These are phyloP conservation scores for Drosophila malerkotliana DNA, from an alignment of 1,140 invertebrate species.

Conservation along the genomic window DNA sequence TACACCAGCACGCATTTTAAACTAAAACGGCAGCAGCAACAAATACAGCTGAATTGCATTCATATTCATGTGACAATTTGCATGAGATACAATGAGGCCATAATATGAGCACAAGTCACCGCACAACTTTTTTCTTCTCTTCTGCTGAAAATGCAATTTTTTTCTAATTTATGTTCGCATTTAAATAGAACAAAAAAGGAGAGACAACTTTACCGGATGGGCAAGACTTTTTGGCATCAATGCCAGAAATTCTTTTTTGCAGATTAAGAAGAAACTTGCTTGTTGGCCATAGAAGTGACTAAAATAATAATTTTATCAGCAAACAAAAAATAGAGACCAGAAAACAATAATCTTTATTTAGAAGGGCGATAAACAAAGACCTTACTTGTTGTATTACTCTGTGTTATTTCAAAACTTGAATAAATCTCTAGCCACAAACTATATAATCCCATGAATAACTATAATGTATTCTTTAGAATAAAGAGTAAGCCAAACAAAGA, in stretches of 20 bases:
- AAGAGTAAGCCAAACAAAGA: slow-evolving; percentile 10
- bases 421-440: neutral
- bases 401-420: neutral
- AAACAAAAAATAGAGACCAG: neutral
- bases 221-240: slow-evolving; percentile 31
- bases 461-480: slow-evolving; percentile 21
- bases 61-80: slow-evolving; percentile 54
- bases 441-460: slow-evolving; percentile 23
- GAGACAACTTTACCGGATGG: slow-evolving; percentile 28
- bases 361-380: neutral
- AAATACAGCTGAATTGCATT: slow-evolving; percentile 39
- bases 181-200: slow-evolving; percentile 34
- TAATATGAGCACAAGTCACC: slow-evolving; percentile 42
- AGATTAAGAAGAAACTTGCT: slow-evolving; percentile 18
- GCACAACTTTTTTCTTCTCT: slow-evolving; percentile 20
- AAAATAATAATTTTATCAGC: neutral
- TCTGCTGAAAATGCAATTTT: slow-evolving; percentile 37
- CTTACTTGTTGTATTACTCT: neutral
- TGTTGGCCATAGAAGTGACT: neutral
- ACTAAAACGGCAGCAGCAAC: slow-evolving; percentile 12
- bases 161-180: slow-evolving; percentile 42
- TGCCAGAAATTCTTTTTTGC: neutral
- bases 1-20: slow-evolving; percentile 42
- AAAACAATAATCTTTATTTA: slow-evolving; percentile 1
- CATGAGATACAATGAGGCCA: slow-evolving; percentile 51